Base-by-base conservation (phyloP, 2,113 vertebrate genomes). In the Baryphthengus martii region DNA sequence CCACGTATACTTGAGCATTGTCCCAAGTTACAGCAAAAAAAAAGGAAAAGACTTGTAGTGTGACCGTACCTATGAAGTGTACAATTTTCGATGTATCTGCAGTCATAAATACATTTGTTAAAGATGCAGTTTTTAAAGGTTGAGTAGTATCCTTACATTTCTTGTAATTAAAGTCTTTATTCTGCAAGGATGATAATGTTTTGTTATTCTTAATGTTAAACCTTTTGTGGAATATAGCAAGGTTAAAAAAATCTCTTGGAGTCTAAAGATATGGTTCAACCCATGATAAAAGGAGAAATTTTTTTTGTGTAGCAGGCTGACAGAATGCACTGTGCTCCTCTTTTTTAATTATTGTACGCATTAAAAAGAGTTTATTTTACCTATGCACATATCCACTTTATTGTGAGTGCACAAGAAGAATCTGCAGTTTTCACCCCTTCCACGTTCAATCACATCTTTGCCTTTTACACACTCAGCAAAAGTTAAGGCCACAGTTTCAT, bases 51-150 rank as follows among this genome's bases (percentile, higher is more conserved):
- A 67, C 71, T 96, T 90, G 67, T 39, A n/a, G 10, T 62, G 24
- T 66, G 9, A 55, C 50, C 24, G 25, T 68, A 87, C 52, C 35
- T 91, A 45, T 10, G 7, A 81, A 79, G 10, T 37, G 26, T 66
- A 86, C 63, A 72, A 33, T 67, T 88, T 55, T 50, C 65, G 4
- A 44, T 3, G 2, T 26, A 9, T 80, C 44, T 94, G 65, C 78
- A 82, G 56, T 68, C 40, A 70, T 66, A 73, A 95, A 79, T 89
- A 72, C 17, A 18, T 66, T 73, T 94, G 59, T 95, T 91, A 95
- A 91, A n/a, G 26, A 78, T 6, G 15, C 59, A 80, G 37, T 75
- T 94, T 96, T 89, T 94, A 93, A 96, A 92, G 87, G 75, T 86
- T 16, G n/a, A 86, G 29, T 75, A 81, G 20, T 75, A 80, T 39